phyloP scores from a whole-genome alignment of 2,797 vertebrate genomes.

The Stomatorhinus walkeri region DNA sequence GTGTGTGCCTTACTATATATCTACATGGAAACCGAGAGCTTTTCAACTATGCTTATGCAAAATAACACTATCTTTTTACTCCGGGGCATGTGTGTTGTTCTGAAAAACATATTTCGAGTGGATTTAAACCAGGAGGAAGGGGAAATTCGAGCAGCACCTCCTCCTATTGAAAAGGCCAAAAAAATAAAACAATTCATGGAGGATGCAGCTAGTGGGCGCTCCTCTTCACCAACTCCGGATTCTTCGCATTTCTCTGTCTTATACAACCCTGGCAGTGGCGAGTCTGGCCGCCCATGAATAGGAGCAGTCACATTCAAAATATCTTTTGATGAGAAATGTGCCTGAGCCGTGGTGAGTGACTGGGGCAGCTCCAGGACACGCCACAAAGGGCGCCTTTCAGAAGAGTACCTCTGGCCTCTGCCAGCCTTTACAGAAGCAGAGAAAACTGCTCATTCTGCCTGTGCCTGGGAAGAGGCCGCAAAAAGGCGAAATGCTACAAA shows the following conservation, averaged over 20 bases:
- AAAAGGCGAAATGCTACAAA: slow-evolving; percentile 39
- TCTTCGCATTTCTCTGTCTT: slow-evolving; percentile 56
- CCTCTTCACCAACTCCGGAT: slow-evolving; percentile 45
- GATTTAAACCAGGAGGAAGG: neutral
- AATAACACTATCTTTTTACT: neutral
- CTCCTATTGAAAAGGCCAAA: neutral
- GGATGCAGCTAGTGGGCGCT: slow-evolving; percentile 30
- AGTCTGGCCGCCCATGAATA: slow-evolving; percentile 67
- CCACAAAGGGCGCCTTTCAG: slow-evolving; percentile 61
- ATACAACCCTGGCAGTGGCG: slow-evolving; percentile 57
- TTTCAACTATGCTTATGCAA: neutral
- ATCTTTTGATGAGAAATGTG: slow-evolving; percentile 64
- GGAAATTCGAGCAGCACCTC: neutral
- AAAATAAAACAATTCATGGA: slow-evolving; percentile 27
- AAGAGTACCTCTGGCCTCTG: neutral
- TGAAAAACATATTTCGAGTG: slow-evolving; percentile 45
- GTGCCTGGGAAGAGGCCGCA: slow-evolving; percentile 13
- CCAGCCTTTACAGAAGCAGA: neutral
- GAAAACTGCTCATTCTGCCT: slow-evolving; percentile 17
- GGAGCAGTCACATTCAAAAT: slow-evolving; percentile 68
- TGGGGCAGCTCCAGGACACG: slow-evolving; percentile 39
- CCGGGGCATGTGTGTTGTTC: slow-evolving; percentile 50
- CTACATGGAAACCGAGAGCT: neutral
- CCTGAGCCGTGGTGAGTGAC: slow-evolving; percentile 39
- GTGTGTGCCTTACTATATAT: neutral